Evolutionary conservation across 1,140 invertebrate species (phyloP).

Genomic region (Drosophila tristis): DNA sequence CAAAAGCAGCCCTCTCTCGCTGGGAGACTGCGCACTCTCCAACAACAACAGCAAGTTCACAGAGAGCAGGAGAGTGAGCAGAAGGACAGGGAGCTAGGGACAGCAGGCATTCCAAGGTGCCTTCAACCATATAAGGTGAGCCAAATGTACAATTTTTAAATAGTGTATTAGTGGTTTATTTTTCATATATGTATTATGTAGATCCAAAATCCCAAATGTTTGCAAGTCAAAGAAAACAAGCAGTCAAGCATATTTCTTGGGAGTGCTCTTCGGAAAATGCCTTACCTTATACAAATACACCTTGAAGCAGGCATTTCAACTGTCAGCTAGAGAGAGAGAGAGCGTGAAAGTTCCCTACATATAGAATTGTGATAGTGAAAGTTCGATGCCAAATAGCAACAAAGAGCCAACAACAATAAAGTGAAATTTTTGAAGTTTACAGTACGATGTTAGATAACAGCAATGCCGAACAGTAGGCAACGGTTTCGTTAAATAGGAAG

Average conservation of each 20-base stretch:
- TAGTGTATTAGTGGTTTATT: too few species aligned
- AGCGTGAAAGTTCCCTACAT: slow-evolving; percentile 31
- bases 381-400: slow-evolving; percentile 43
- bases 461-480: slow-evolving; percentile 31
- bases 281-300: too few species aligned
- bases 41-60: slow-evolving; percentile 8
- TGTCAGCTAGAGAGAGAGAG: background rate
- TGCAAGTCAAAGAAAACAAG: too few species aligned
- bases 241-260: too few species aligned
- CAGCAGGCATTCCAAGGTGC: too few species aligned
- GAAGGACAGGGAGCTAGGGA: too few species aligned
- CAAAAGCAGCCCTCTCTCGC: slow-evolving; percentile 18
- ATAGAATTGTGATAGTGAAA: slow-evolving; percentile 70
- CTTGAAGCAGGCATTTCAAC: too few species aligned
- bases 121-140: too few species aligned
- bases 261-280: too few species aligned
- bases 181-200: too few species aligned
- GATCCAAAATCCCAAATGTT: too few species aligned
- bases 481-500: slow-evolving; percentile 6
- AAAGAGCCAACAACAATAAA: slow-evolving; percentile 38
- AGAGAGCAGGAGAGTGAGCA: background rate
- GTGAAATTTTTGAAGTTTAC: slow-evolving; percentile 71
- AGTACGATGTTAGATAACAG: slow-evolving; percentile 33
- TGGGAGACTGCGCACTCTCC: slow-evolving; percentile 47
- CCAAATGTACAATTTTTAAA: too few species aligned